A percentile compares a stretch with the other conserved stretches of the same genome.
Conservation (phyloP, 2,888 invertebrate genomes). For the Rhogogaster chlorosoma region DNA sequence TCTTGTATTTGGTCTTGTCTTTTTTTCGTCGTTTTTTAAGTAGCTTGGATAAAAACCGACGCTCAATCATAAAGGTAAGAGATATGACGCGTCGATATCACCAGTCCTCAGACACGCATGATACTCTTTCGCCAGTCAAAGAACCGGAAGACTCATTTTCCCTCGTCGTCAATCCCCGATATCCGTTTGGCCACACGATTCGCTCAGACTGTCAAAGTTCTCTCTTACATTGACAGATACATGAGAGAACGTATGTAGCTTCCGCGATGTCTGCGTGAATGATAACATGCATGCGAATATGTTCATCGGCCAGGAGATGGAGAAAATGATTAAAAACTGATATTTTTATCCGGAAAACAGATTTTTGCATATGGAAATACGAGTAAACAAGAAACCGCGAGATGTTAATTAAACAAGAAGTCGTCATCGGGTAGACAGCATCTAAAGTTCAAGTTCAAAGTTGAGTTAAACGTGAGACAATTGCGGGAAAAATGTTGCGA, state of each 20-base stretch:
- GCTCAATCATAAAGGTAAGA: not conserved
- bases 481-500: not conserved
- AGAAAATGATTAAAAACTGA: not conserved
- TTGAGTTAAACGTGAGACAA: not conserved
- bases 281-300: no score
- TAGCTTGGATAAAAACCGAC: not conserved
- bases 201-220: not conserved
- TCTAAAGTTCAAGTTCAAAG: not conserved
- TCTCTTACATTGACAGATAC: not conserved
- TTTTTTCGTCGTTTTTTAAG: not conserved
- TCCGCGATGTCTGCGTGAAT: not conserved
- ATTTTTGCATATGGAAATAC: not conserved
- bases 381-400: no score
- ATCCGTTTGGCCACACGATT: not conserved
- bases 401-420: no score
- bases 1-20: not conserved
- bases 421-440: not conserved
- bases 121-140: not conserved
- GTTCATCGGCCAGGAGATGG: no score
- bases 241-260: not conserved
- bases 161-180: not conserved
- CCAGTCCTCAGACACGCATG: not conserved
- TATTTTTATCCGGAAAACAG: not conserved
- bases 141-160: conserved; percentile 1
- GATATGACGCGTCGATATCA: not conserved